Evolutionary conservation across 1,140 invertebrate species (phyloP), one percentile per base, ranked within the genome.

Genomic region (Pseudomyrmex sp.): DNA sequence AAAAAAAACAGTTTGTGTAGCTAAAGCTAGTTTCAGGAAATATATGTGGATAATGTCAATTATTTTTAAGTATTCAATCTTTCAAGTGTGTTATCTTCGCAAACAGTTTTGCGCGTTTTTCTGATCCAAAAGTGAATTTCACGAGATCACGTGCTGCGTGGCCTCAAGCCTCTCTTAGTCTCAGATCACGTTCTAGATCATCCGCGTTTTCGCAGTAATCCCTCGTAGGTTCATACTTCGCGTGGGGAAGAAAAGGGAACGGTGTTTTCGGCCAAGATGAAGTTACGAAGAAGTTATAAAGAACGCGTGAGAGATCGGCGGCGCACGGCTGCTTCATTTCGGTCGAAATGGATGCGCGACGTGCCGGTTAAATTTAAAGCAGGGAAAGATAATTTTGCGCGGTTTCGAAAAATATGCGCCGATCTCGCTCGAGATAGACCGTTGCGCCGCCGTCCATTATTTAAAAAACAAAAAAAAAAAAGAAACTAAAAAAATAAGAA

Each of bases 301-400:
- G 23, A 44, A 63, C 35, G 18, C 62, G 35, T 35, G 58, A 18
- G 26, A 46, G 26, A 44, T 44, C 48, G 10, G 10, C n/a, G 26
- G 23, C 35, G 35, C 35, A 7, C 35, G 35, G 35, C 35, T 35
- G 35, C 56, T 66, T 76, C 23, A 65, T 54, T 44, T 77, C 50
- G 62, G 46, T 44, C 18, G 74, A 44, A 52, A 54, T 50, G 61
- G 23, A 76, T 76, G 74, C n/a, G 48, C 74, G 23, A 44, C 23
- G 26, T 35, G 61, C 58, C 26, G 8, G 48, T 52, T 77, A 66
- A 68, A 77, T 68, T 68, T 77, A 77, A 77, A 77, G 68, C 74
- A 8, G 26, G n/a, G 26, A 8, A 46, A 56, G 74, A 77, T 77
- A 77, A 54, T 74, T 74, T 61, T 20, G 74, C 23, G 26, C 35